Percentiles rank a stretch among this genome's conserved stretches.
phyloP scores from a whole-genome alignment of 2,888 invertebrate species.

The Drosophila pseudotalamancana region DNA sequence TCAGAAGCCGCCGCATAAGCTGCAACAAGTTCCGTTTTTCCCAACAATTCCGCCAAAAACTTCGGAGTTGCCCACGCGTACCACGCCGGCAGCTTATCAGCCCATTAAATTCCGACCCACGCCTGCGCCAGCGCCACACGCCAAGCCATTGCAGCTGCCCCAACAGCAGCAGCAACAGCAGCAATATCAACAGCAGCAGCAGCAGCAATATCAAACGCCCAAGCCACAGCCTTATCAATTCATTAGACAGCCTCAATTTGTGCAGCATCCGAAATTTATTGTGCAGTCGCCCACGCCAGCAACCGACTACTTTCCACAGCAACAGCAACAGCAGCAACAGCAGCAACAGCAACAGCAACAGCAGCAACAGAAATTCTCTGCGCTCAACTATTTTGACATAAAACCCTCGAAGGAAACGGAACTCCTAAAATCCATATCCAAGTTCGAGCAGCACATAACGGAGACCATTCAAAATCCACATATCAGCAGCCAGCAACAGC shows the following conservation, averaged over 20 bases:
- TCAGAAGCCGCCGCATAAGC: slow-evolving; percentile 75
- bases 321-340: slow-evolving; percentile 22
- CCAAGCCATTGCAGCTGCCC: slow-evolving; percentile 76
- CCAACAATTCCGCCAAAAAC: slow-evolving; percentile 76
- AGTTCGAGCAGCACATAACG: slow-evolving; percentile 91
- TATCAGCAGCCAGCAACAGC: slow-evolving; percentile 19
- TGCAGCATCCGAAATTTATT: slow-evolving; percentile 78
- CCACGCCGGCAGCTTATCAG: slow-evolving; percentile 73
- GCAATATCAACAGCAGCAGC: slow-evolving; percentile 60
- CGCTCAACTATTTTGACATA: slow-evolving; percentile 73
- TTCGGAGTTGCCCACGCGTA: slow-evolving; percentile 63
- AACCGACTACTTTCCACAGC: slow-evolving; percentile 48
- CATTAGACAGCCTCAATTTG: slow-evolving; percentile 83
- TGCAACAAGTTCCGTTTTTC: slow-evolving; percentile 69
- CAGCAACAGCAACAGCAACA: slow-evolving; percentile 24
- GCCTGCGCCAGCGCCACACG: slow-evolving; percentile 61
- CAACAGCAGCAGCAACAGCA: slow-evolving; percentile 78
- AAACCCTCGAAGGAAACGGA: slow-evolving; percentile 88
- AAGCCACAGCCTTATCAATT: slow-evolving; percentile 84
- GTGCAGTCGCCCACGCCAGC: slow-evolving; percentile 64
- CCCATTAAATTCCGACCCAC: slow-evolving; percentile 83
- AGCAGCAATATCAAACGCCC: slow-evolving; percentile 68
- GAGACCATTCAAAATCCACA: slow-evolving; percentile 81
- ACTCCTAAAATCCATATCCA: slow-evolving; percentile 90
- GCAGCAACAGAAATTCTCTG: slow-evolving; percentile 25